Evolutionary conservation across 2,888 invertebrate genomes (phyloP).

Genomic region (Lithophane ornitopus): DNA sequence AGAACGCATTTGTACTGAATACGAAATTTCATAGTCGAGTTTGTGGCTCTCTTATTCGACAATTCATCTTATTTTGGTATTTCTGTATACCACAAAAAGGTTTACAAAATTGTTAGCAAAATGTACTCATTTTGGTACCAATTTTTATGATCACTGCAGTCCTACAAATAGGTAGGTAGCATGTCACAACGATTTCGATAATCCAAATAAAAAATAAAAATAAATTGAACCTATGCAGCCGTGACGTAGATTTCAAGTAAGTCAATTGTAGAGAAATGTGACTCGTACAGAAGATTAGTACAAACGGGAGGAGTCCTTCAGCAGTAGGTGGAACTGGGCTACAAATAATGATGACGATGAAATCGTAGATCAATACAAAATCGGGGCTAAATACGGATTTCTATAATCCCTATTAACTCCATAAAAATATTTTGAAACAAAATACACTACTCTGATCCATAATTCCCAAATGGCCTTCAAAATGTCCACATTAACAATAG

Average conservation of each 20-base stretch:
- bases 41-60: constrained; percentile 17
- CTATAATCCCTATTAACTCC: background rate
- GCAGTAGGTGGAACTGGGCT: no score
- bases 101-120: background rate
- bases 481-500: constrained; percentile 31
- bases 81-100: constrained; percentile 16
- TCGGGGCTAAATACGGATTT: background rate
- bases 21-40: constrained; percentile 35
- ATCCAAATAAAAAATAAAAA: background rate
- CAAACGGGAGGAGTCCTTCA: background rate
- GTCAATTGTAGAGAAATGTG: background rate
- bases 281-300: background rate
- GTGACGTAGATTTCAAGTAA: background rate
- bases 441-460: constrained; percentile 5
- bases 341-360: background rate
- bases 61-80: constrained; percentile 25
- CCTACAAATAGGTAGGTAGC: background rate
- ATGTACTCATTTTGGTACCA: constrained; percentile 2
- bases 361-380: background rate
- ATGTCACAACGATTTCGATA: background rate
- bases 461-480: constrained; percentile 25
- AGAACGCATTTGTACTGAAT: constrained; percentile 27
- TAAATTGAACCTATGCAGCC: background rate
- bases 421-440: background rate
- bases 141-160: background rate